phyloP scores from a whole-genome alignment of 2,113 vertebrate genomes.

The Talpa occidentalis region DNA sequence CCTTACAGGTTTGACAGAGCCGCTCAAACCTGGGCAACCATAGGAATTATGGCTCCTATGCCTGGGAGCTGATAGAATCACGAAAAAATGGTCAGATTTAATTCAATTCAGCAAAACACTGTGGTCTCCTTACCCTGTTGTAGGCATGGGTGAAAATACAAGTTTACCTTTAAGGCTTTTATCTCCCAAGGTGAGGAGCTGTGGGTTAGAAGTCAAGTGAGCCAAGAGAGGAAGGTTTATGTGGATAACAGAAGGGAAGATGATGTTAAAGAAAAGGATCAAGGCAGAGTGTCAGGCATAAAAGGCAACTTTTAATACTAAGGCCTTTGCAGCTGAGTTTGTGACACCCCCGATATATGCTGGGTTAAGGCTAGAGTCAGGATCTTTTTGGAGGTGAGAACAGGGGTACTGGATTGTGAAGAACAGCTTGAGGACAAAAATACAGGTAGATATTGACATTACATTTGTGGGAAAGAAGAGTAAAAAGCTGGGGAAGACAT shows the following conservation, averaged over 20 bases:
- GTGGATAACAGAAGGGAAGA: background rate
- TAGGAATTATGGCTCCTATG: background rate
- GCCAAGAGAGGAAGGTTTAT: background rate
- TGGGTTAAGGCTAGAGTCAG: background rate
- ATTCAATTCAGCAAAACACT: background rate
- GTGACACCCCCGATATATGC: background rate
- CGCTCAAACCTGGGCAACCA: background rate
- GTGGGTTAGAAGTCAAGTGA: background rate
- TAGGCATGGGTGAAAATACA: background rate
- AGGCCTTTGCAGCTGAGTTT: background rate
- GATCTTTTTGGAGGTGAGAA: background rate
- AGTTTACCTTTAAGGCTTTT: background rate
- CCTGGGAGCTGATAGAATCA: background rate
- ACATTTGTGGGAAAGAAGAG: background rate
- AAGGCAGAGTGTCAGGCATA: background rate
- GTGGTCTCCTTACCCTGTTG: background rate
- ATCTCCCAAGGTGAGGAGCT: background rate
- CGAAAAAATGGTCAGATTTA: background rate
- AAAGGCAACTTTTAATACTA: background rate
- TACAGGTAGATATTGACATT: background rate
- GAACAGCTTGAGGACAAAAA: background rate
- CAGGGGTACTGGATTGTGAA: background rate
- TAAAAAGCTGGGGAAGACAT: slow-evolving; percentile 15
- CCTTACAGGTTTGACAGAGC: background rate
- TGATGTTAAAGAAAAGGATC: background rate